Evolutionary conservation across 1,140 invertebrate genomes (phyloP), one percentile per base, ranked within the genome.

Genomic region (Ceratoteleas bidentatus): DNA sequence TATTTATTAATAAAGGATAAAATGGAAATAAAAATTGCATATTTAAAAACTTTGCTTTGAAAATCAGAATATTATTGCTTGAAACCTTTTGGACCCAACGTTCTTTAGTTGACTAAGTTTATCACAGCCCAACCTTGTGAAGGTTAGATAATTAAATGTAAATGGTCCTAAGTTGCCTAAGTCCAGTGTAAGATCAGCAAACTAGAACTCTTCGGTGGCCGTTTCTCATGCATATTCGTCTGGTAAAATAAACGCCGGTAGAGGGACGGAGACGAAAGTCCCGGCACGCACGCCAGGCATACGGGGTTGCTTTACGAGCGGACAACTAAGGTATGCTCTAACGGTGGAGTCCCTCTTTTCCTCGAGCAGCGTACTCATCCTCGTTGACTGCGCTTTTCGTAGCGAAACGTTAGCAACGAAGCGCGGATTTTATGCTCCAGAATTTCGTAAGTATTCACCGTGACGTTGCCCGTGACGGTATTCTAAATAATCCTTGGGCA

Each of bases 261-360:
- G 65, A 78, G 76, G 77, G 75, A 84, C 72, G 84, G 84, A 85
- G 65, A 80, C 60, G 77, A 83, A 57, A 83, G 81, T 74, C 80
- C 64, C 80, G 84, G 84, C 86, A 88, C 86, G 88, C 88, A 90
- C 84, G 85, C 84, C 83, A 72, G 89, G 87, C 90, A 91, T 91
- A 91, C 89, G 90, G 90, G 89, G 86, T 88, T 89, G 85, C 87
- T 90, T 91, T 90, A 90, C 89, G 88, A 90, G 89, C 89, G 86
- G 90, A 91, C 90, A 91, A 90, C 89, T 90, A 90, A 90, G 89
- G 90, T 91, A 90, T 91, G 90, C 88, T 91, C 78, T 85, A 85
- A 87, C 87, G 85, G 84, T 86, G 83, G 69, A 66, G 83, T 85
- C 85, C 80, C 84, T 83, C 85, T 82, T 72, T 81, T 83, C 74